Evolutionary conservation across 64 coral and sea anemone genomes (phyloP).

Genomic region (Montipora capricornis): DNA sequence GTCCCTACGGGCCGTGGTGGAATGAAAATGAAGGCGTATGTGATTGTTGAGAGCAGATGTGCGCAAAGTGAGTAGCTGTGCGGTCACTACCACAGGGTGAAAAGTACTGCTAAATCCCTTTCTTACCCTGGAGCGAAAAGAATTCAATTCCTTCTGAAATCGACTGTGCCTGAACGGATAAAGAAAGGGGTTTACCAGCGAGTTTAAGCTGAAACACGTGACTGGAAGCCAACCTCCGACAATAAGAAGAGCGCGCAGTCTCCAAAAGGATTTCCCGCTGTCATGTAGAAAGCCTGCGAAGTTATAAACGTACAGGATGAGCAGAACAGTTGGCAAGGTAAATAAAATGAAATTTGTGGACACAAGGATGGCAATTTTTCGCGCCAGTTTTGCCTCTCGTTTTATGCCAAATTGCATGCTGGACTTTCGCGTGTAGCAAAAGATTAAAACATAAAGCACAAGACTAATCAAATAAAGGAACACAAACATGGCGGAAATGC

Average conservation of each 20-base stretch:
- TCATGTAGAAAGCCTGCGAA: conserved; percentile 36
- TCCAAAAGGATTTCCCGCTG: conserved; percentile 10
- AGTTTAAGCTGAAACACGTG: conserved; percentile 51
- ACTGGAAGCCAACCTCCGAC: conserved; percentile 70
- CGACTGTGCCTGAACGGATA: conserved; percentile 64
- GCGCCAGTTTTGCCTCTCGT: conserved; percentile 56
- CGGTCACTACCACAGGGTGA: conserved; percentile 7
- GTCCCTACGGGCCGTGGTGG: conserved; percentile 3
- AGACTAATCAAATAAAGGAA: conserved; percentile 34
- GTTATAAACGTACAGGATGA: conserved; percentile 58
- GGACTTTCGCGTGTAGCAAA: conserved; percentile 8
- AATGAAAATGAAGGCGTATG: conserved; percentile 30
- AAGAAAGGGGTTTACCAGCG: conserved; percentile 65
- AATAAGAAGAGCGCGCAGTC: conserved; percentile 50
- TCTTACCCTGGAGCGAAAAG: not conserved
- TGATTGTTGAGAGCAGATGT: conserved; percentile 19
- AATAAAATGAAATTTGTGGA: conserved; percentile 61
- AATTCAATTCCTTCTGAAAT: conserved; percentile 50
- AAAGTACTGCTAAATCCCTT: conserved; percentile 7
- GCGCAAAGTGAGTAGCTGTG: conserved; percentile 1
- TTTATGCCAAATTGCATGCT: conserved; percentile 46
- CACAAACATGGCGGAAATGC: not conserved
- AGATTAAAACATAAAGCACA: conserved; percentile 54
- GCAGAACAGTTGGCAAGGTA: conserved; percentile 55
- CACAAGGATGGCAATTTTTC: conserved; percentile 41